A percentile compares a stretch with the other conserved stretches of the same genome.
phyloP scores from a whole-genome alignment of 1,140 invertebrate species.

The Diachasma alloeum region DNA sequence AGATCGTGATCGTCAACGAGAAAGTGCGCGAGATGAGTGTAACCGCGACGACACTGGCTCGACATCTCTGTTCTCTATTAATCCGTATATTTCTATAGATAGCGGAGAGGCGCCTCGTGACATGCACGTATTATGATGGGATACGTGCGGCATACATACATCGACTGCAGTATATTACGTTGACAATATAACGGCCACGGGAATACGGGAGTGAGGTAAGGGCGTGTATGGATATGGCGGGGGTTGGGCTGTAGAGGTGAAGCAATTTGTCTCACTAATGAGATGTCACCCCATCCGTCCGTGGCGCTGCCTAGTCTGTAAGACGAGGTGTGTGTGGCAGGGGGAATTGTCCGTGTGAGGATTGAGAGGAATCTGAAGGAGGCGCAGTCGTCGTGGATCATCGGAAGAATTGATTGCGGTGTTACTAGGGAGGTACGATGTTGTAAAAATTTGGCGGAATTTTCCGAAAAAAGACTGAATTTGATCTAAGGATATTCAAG shows the following conservation, averaged over 20 bases:
- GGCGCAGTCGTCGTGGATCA: conserved; percentile 17
- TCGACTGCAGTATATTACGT: background rate
- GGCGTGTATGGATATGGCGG: background rate
- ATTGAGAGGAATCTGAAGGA: conserved; percentile 10
- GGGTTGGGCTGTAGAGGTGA: conserved; percentile 53
- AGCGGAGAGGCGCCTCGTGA: background rate
- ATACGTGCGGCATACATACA: background rate
- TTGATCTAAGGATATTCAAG: too few relatives aligned
- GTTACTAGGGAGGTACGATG: too few relatives aligned
- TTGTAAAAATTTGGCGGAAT: too few relatives aligned
- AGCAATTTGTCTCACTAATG: conserved; percentile 67
- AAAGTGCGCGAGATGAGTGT: background rate
- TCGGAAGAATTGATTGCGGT: background rate
- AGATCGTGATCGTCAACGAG: background rate
- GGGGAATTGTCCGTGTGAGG: background rate
- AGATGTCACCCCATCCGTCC: conserved; percentile 61
- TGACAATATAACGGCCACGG: background rate
- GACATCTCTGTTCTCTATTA: background rate
- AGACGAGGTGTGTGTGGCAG: conserved; percentile 27
- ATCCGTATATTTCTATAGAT: conserved; percentile 9
- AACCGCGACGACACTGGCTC: background rate
- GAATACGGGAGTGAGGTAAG: background rate
- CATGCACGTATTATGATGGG: background rate
- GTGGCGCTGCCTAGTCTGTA: conserved; percentile 35
- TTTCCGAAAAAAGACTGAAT: too few relatives aligned